Conservation (phyloP, 1,140 invertebrate species). For the Drosophila serrata region DNA sequence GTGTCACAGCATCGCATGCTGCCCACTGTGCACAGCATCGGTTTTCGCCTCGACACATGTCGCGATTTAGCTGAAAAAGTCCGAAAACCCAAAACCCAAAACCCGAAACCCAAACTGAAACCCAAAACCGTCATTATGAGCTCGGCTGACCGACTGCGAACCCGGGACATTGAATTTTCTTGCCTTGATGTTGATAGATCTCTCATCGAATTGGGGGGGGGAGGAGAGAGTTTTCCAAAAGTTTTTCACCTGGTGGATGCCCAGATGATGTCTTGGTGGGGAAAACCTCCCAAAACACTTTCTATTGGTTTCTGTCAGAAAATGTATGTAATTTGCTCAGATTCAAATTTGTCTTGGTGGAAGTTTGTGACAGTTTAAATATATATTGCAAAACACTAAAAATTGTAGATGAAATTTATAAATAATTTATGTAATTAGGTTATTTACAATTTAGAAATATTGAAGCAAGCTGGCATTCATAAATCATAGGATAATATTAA, state of each 20-base stretch:
- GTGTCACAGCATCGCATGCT: slow-evolving; percentile 35
- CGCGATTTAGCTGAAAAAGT: slow-evolving; percentile 43
- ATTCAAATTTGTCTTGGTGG: background rate
- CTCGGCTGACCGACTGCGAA: slow-evolving; percentile 62
- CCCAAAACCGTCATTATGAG: slow-evolving; percentile 70
- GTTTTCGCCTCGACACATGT: slow-evolving; percentile 53
- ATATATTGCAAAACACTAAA: background rate
- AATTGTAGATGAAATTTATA: background rate
- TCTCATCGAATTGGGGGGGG: slow-evolving; percentile 33
- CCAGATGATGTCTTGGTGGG: no score
- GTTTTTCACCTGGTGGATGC: slow-evolving; percentile 28
- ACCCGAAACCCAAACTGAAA: slow-evolving; percentile 28
- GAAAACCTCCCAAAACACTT: slow-evolving; percentile 18
- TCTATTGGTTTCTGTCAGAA: slow-evolving; percentile 5
- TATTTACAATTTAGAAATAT: background rate
- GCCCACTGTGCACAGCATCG: slow-evolving; percentile 66
- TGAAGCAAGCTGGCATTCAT: background rate
- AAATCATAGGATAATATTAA: no score
- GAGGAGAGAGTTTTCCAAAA: slow-evolving; percentile 20
- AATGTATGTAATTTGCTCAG: slow-evolving; percentile 6
- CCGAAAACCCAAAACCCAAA: slow-evolving; percentile 28
- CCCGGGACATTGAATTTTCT: slow-evolving; percentile 21
- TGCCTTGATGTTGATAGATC: slow-evolving; percentile 42
- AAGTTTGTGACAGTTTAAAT: slow-evolving; percentile 2
- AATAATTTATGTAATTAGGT: background rate